Evolutionary conservation across 2,797 vertebrate genomes (phyloP), one percentile per base, ranked within the genome.

Genomic region (Prunella strophiata): DNA sequence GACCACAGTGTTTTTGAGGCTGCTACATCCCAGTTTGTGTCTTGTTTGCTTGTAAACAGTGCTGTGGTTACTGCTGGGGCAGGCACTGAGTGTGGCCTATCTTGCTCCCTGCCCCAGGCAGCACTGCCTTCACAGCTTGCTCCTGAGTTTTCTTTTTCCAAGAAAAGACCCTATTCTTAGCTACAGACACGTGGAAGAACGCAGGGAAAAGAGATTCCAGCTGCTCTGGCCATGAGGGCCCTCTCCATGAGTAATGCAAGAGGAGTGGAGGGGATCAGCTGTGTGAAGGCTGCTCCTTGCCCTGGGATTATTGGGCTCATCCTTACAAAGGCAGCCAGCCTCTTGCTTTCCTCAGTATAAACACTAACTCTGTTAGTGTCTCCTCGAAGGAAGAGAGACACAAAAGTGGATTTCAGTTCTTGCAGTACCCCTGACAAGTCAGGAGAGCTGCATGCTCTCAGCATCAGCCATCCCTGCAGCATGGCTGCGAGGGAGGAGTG

Each of bases 171-270:
- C 70, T 95, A 67, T 94, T 92, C 85, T 95, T 94, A 89, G 88
- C 76, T 43, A 17, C 38, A 70, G 80, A 76, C 75, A 61, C 9
- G 2, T 91, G 85, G 68, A 96, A 87, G 50, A 94, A 89, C 27
- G 68, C 50, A 78, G 87, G 72, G 67, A 58, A 89, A 96, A 96
- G 78, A 91, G 67, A 50, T 96, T 96, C 78, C 93, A 96, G 91
- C 78, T 96, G 91, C 5, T 21, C 51, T 89, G 84, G 84, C 93
- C 11, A 4, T 0, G 0, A 84, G 77, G 47, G 55, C 71, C 67
- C 38, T 89, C 67, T 77, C 57, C 4, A 2, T 68, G 84, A 85
- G 68, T 61, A 88, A 73, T 20, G 48, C 26, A 3, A 57, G 87
- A 86, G 62, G 30, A 85, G 74, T 5, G 2, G 45, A 75, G 42